Conservation (phyloP, 2,113 vertebrate species). For the Cinclus mexicanus region DNA sequence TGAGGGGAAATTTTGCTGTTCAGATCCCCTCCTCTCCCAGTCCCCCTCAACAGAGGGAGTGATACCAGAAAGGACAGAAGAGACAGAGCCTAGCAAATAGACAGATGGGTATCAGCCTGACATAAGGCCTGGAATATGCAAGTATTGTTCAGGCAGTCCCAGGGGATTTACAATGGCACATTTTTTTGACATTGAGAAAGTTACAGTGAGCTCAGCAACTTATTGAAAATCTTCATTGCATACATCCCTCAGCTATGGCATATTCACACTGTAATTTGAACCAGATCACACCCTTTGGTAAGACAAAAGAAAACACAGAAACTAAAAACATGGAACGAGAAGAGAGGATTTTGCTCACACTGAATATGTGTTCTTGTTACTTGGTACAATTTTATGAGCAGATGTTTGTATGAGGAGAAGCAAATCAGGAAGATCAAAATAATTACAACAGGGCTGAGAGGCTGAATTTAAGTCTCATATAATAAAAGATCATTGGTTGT, state of each 20-base stretch:
- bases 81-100: not conserved
- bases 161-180: slow-evolving; percentile 6
- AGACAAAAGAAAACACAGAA: not conserved
- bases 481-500: not conserved
- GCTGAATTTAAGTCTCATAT: not conserved
- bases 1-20: not conserved
- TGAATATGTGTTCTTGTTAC: not conserved
- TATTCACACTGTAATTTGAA: not conserved
- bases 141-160: not conserved
- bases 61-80: slow-evolving; percentile 6
- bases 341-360: not conserved
- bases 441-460: not conserved
- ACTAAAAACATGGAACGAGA: not conserved
- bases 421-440: not conserved
- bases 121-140: slow-evolving; percentile 32
- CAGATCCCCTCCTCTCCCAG: not conserved
- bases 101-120: not conserved
- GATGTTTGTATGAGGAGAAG: not conserved
- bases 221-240: slow-evolving; percentile 26
- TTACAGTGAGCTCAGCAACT: not conserved
- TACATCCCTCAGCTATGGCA: not conserved
- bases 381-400: not conserved
- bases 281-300: not conserved
- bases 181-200: slow-evolving; percentile 46
- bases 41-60: not conserved